These are phyloP conservation scores for Macaca mulatta DNA, from an alignment of 2,113 vertebrate genomes.

Conservation along the genomic window DNA sequence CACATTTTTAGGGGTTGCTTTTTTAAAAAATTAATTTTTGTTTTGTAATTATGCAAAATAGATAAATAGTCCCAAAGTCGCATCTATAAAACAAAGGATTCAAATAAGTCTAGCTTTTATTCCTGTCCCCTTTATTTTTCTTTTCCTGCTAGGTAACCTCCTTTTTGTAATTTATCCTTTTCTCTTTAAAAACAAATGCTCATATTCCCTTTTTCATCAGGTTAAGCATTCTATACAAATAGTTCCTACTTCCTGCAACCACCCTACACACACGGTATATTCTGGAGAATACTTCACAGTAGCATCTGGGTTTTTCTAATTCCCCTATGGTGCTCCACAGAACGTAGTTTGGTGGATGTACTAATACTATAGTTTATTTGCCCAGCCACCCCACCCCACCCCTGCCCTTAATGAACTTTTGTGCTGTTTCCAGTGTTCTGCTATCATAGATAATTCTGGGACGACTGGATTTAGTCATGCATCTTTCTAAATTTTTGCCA, in stretches of 20 bases:
- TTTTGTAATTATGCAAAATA: slow-evolving; percentile 4
- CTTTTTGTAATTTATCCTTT: not conserved
- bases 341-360: not conserved
- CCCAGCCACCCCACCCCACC: too few relatives aligned
- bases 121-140: not conserved
- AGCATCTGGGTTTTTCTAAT: not conserved
- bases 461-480: not conserved
- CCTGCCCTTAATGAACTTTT: not conserved
- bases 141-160: not conserved
- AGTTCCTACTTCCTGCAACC: not conserved
- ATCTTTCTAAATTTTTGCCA: not conserved
- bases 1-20: not conserved
- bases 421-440: not conserved
- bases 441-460: not conserved
- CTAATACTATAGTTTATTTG: not conserved
- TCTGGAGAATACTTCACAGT: not conserved
- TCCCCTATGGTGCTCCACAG: not conserved
- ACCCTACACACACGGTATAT: not conserved
- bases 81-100: not conserved
- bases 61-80: not conserved
- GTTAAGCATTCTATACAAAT: not conserved
- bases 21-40: not conserved
- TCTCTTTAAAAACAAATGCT: not conserved
- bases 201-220: not conserved
- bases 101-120: not conserved